These are phyloP conservation scores for Mus spicilegus DNA, from an alignment of 2,113 vertebrate genomes.

Conservation along the genomic window DNA sequence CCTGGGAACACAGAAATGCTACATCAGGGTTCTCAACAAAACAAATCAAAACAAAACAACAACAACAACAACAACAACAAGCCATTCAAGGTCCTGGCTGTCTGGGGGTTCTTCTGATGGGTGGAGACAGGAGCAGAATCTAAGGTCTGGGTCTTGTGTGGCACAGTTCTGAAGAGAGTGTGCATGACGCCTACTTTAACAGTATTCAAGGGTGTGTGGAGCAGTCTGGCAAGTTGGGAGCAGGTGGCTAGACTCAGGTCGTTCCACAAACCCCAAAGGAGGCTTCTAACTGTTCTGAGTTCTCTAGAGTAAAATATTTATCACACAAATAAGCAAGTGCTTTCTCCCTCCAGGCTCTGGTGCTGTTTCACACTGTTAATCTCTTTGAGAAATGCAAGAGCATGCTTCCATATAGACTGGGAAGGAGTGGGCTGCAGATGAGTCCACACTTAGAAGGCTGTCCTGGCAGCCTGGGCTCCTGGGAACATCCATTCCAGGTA, in stretches of 20 bases:
- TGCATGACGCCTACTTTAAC: neutral
- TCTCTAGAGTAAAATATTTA: constrained; percentile 81
- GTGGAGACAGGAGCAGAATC: neutral
- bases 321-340: constrained; percentile 77
- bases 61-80: neutral
- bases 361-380: constrained; percentile 80
- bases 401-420: constrained; percentile 81
- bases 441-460: constrained; percentile 70
- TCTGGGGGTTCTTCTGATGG: constrained; percentile 21
- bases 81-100: constrained; percentile 56
- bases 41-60: no score
- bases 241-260: neutral
- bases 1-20: constrained; percentile 55
- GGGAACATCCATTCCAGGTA: constrained; percentile 71
- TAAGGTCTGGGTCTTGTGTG: neutral
- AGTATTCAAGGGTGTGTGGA: neutral
- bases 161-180: neutral
- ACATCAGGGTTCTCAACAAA: neutral
- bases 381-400: constrained; percentile 81
- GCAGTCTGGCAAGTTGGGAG: neutral
- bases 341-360: constrained; percentile 74
- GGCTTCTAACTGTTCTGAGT: constrained; percentile 62
- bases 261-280: constrained; percentile 55
- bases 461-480: constrained; percentile 18
- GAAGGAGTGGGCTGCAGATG: constrained; percentile 69